Conservation (phyloP, 92 coral and sea anemone species). For the Zoanthus sansibaricus region DNA sequence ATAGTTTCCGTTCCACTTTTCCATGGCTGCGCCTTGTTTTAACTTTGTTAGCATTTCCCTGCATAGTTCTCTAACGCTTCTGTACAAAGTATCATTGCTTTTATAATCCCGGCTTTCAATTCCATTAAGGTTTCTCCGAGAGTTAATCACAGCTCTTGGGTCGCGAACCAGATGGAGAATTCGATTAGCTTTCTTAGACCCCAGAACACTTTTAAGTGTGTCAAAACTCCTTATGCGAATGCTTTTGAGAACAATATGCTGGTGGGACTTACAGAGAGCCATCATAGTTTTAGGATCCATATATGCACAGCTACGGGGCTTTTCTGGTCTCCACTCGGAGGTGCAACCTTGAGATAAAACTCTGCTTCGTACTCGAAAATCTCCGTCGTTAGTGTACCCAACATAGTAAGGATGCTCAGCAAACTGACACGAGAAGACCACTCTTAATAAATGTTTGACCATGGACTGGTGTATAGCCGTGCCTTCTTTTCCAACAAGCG, state of each 20-base stretch:
- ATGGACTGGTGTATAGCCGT: constrained; percentile 50
- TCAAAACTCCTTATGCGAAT: constrained; percentile 59
- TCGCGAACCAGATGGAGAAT: constrained; percentile 79
- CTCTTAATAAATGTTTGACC: constrained; percentile 58
- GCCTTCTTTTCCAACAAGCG: constrained; percentile 47
- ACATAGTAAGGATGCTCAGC: constrained; percentile 72
- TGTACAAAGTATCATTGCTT: constrained; percentile 5
- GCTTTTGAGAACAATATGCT: constrained; percentile 65
- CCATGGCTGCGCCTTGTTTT: constrained; percentile 63
- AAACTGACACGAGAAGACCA: constrained; percentile 67
- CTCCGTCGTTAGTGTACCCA: constrained; percentile 12
- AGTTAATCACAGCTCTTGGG: constrained; percentile 81
- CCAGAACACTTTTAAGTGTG: constrained; percentile 40
- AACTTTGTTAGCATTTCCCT: constrained; percentile 59
- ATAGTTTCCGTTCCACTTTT: constrained; percentile 53
- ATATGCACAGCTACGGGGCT: constrained; percentile 18
- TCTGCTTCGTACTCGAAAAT: constrained; percentile 32
- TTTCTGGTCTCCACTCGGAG: neutral
- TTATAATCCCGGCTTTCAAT: constrained; percentile 5
- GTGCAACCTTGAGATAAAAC: constrained; percentile 12
- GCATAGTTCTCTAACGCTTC: constrained; percentile 69
- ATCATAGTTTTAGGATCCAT: constrained; percentile 56
- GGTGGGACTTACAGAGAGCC: constrained; percentile 62
- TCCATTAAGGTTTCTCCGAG: constrained; percentile 51
- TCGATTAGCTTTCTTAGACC: constrained; percentile 43